A percentile compares a stretch with the other conserved stretches of the same genome.
phyloP scores from a whole-genome alignment of 2,797 vertebrate genomes.

The Adelosebastes latens region DNA sequence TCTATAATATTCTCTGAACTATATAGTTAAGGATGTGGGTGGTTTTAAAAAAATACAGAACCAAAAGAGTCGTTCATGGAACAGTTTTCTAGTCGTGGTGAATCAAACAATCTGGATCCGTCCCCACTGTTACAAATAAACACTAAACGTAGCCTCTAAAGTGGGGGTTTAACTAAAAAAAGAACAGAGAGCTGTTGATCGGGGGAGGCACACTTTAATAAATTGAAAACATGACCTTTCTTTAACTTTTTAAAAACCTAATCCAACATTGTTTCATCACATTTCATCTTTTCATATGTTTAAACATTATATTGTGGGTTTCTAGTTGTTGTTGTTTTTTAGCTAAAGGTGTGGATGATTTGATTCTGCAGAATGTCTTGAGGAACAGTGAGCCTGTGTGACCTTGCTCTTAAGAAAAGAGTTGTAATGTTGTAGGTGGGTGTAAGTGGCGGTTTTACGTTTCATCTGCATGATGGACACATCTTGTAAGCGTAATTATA shows the following conservation, averaged over 20 bases:
- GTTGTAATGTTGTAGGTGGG: background rate
- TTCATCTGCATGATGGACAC: background rate
- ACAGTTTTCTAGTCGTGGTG: rapidly evolving
- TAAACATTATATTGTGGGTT: background rate
- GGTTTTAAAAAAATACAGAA: too few species aligned
- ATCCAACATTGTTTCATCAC: background rate
- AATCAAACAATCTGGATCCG: rapidly evolving
- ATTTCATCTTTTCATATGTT: background rate
- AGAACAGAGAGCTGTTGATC: background rate
- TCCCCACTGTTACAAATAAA: rapidly evolving
- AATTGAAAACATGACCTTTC: background rate
- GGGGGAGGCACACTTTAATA: background rate
- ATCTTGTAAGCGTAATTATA: background rate
- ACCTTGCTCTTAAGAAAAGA: background rate
- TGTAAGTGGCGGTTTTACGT: background rate
- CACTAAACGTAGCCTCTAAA: too few species aligned
- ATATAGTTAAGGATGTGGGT: too few species aligned
- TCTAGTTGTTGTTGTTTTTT: background rate
- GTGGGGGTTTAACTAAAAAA: too few species aligned
- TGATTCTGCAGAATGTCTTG: slow-evolving; percentile 13
- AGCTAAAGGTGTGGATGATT: slow-evolving; percentile 12
- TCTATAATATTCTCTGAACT: too few species aligned
- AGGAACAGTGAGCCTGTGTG: background rate
- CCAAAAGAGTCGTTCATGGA: too few species aligned
- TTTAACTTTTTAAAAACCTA: too few species aligned